phyloP scores from a whole-genome alignment of 64 coral and sea anemone genomes.

The Porites australiensis region DNA sequence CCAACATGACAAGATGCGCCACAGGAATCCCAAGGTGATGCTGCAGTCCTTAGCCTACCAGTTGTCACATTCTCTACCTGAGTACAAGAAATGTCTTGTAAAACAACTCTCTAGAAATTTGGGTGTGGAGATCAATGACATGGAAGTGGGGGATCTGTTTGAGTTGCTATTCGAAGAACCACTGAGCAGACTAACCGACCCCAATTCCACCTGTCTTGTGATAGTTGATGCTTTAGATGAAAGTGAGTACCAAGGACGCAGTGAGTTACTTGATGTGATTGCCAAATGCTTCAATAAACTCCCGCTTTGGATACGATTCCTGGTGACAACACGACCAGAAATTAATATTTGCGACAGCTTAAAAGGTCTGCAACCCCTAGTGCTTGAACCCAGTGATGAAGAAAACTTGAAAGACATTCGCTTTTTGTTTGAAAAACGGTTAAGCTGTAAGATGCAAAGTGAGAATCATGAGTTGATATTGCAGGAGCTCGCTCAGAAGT shows the following conservation, averaged over 20 bases:
- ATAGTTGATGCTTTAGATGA: slow-evolving; percentile 59
- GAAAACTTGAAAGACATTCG: slow-evolving; percentile 16
- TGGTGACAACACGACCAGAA: slow-evolving; percentile 37
- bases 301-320: slow-evolving; percentile 18
- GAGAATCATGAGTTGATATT: not conserved
- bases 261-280: slow-evolving; percentile 14
- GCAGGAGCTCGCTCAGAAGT: slow-evolving; percentile 4
- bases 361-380: not conserved
- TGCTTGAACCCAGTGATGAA: not conserved
- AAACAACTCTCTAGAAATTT: slow-evolving; percentile 41
- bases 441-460: not conserved
- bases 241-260: slow-evolving; percentile 14
- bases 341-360: not conserved
- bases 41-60: slow-evolving; percentile 61
- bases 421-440: not conserved
- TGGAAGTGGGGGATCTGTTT: slow-evolving; percentile 59
- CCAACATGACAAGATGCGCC: slow-evolving; percentile 56
- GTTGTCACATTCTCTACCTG: slow-evolving; percentile 42
- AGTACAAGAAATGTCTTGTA: slow-evolving; percentile 15
- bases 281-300: not conserved
- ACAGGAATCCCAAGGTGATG: slow-evolving; percentile 62
- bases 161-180: slow-evolving; percentile 58
- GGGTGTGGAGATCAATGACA: slow-evolving; percentile 2
- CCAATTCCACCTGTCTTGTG: not conserved
- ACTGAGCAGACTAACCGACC: not conserved